Evolutionary conservation across 2,888 invertebrate genomes (phyloP), one percentile per base, ranked within the genome.

Genomic region (Galerucella pusilla): DNA sequence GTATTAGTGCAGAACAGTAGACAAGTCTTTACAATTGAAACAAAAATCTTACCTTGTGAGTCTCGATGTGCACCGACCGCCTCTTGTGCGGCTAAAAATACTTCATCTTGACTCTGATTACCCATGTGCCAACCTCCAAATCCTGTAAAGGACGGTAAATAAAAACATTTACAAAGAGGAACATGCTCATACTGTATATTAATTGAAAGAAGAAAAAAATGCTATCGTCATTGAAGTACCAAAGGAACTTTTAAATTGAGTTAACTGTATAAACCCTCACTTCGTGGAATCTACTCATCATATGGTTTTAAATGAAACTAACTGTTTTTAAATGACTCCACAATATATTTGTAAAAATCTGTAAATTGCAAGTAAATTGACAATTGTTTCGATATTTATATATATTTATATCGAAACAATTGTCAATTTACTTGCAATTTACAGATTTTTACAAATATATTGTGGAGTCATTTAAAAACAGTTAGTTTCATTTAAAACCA

Each of bases 71-170:
- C 92, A 89, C 91, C 90, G 78, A 90, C 91, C 85, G 91, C 90
- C 88, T 94, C 95, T 90, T 94, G 94, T 87, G 94, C 94, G 88
- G 94, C 93, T 90, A 95, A 92, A 87, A 92, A 92, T 86, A 94
- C 93, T 91, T 96, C 95, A 86, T 96, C 96, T 90, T 94, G 94
- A 92, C 93, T 91, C 89, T 92, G 90, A 89, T 90, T 90, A 87
- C 93, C 92, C 90, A 94, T 93, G 89, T 95, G 95, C 96, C 96
- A 96, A 90, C 91, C 89, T 85, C 93, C 93, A 90, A 94, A 94
- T 90, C 95, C 95, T 95, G 75, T 49, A 77, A 78, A n/a, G 11
- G n/a, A 11, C n/a, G 16, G 14, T 65, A 46, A 20, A 20, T 11
- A 3, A 45, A 65, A 63, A 63, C 25, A 16, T 10, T 28, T 63